phyloP scores from a whole-genome alignment of 1,140 invertebrate species.

The Trichogramma pretiosum region DNA sequence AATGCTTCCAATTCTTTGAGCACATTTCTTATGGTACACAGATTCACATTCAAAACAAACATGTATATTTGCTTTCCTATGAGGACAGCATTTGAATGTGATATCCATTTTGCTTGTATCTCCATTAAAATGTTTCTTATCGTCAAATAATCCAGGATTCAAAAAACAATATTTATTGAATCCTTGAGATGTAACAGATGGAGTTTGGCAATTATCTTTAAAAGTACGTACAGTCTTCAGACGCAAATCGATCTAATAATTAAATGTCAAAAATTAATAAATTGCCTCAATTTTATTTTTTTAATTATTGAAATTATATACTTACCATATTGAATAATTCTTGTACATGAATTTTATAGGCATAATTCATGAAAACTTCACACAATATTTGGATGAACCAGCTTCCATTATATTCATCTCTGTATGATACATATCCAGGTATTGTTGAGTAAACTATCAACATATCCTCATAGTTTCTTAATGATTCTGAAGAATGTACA shows the following conservation, averaged over 20 bases:
- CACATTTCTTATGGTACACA: constrained; percentile 16
- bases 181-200: constrained; percentile 46
- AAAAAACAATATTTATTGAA: constrained; percentile 56
- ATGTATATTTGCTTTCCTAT: constrained; percentile 18
- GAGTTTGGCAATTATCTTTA: constrained; percentile 45
- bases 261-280: neutral
- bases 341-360: constrained; percentile 53
- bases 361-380: constrained; percentile 61
- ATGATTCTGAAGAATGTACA: constrained; percentile 11
- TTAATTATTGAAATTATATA: constrained; percentile 1
- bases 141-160: constrained; percentile 49
- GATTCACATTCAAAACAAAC: constrained; percentile 12
- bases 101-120: neutral
- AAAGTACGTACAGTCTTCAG: constrained; percentile 33
- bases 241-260: constrained; percentile 34
- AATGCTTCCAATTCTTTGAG: constrained; percentile 6
- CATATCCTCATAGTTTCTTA: constrained; percentile 53
- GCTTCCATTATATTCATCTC: constrained; percentile 55
- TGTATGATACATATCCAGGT: constrained; percentile 55
- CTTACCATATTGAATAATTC: constrained; percentile 57
- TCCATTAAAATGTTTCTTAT: constrained; percentile 5
- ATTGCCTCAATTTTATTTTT: constrained; percentile 2
- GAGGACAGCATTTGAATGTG: constrained; percentile 17
- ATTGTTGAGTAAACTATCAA: constrained; percentile 59
- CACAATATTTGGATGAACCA: constrained; percentile 73